Evolutionary conservation across 2,888 invertebrate species (phyloP).

Genomic region (Bimastos eiseni): DNA sequence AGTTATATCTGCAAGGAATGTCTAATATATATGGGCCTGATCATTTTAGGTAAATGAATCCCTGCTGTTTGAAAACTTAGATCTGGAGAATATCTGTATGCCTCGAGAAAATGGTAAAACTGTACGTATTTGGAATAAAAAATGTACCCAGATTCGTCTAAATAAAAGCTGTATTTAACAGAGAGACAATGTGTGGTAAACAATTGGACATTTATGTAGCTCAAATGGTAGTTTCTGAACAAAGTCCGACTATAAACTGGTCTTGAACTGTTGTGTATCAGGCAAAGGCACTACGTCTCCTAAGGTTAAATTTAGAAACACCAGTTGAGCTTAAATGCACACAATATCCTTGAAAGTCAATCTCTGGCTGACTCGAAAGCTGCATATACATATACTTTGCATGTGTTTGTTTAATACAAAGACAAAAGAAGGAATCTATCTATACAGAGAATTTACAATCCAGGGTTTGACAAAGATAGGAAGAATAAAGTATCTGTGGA

Average conservation of each 20-base stretch:
- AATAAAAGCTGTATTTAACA: too few relatives aligned
- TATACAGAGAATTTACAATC: background rate
- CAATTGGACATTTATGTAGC: too few relatives aligned
- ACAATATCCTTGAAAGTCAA: background rate
- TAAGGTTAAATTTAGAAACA: background rate
- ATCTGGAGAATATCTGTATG: too few relatives aligned
- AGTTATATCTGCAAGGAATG: background rate
- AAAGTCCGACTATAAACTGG: background rate
- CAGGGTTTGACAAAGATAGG: background rate
- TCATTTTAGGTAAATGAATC: too few relatives aligned
- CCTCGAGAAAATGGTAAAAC: too few relatives aligned
- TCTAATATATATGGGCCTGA: too few relatives aligned
- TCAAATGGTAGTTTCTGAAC: too few relatives aligned
- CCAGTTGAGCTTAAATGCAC: background rate
- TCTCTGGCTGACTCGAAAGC: background rate
- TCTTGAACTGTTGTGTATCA: background rate
- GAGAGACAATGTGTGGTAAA: too few relatives aligned
- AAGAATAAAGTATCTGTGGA: background rate
- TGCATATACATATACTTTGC: background rate
- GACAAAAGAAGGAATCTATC: background rate
- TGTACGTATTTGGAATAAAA: too few relatives aligned
- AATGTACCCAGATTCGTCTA: too few relatives aligned
- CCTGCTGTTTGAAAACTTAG: too few relatives aligned
- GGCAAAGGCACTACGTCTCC: background rate
- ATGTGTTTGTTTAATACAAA: background rate